These are phyloP conservation scores for Choloepus hoffmanni DNA, from an alignment of 2,113 vertebrate genomes.

Conservation along the genomic window DNA sequence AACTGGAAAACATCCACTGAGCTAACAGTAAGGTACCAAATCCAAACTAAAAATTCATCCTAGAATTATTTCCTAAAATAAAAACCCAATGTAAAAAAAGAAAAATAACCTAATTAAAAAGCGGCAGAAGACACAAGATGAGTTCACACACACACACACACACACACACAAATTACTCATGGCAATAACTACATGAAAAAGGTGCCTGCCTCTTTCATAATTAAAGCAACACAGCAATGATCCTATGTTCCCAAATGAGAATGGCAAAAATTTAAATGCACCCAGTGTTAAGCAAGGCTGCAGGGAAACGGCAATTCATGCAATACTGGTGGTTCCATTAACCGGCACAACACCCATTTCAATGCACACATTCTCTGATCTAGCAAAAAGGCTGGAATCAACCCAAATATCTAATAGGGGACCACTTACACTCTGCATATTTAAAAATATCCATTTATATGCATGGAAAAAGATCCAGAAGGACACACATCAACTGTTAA, in stretches of 20 bases:
- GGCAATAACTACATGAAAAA: background rate
- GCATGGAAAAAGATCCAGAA: background rate
- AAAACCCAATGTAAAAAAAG: slow-evolving; percentile 8
- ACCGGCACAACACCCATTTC: background rate
- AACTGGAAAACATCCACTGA: background rate
- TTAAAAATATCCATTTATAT: background rate
- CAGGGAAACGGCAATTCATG: background rate
- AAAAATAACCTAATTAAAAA: background rate
- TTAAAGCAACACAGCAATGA: background rate
- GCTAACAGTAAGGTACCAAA: background rate
- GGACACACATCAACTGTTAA: background rate
- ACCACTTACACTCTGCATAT: background rate
- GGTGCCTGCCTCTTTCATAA: background rate
- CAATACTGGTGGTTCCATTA: background rate
- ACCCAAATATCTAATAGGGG: background rate
- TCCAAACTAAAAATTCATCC: background rate
- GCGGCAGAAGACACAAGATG: background rate
- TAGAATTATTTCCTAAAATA: slow-evolving; percentile 33
- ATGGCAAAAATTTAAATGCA: background rate
- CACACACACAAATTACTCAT: background rate
- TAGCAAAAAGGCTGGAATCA: background rate
- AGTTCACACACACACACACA: background rate
- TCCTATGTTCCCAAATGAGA: background rate
- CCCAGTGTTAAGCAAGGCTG: background rate
- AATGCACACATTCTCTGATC: background rate